A percentile compares a stretch with the other conserved stretches of the same genome.
phyloP scores from a whole-genome alignment of 2,888 invertebrate species.

The Lysandra bellargus region DNA sequence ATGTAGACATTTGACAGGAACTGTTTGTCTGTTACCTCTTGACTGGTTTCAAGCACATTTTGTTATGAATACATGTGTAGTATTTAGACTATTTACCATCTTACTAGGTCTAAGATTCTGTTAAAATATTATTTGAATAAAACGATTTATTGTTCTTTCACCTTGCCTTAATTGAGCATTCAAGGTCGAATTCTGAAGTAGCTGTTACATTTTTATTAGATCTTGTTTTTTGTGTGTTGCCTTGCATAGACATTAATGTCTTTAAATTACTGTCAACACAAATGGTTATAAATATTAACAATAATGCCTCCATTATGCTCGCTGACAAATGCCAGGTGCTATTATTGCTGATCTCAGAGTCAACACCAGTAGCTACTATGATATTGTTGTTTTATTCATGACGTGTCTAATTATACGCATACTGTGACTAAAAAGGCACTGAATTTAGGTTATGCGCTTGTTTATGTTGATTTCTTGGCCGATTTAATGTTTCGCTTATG shows the following conservation, averaged over 20 bases:
- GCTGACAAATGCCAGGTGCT: constrained; percentile 1
- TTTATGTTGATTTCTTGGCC: neutral
- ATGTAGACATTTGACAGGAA: neutral
- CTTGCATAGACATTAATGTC: neutral
- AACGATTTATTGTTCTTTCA: neutral
- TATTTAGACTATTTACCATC: neutral
- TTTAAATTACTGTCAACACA: neutral
- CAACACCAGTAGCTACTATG: neutral
- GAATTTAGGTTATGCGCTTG: constrained; percentile 25
- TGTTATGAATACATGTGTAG: neutral
- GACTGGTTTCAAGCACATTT: neutral
- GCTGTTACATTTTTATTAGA: neutral
- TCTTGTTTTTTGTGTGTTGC: neutral
- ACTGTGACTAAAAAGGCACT: constrained; percentile 12
- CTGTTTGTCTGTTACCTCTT: neutral
- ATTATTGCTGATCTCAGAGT: neutral
- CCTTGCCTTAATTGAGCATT: neutral
- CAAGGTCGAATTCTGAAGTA: neutral
- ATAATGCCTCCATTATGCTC: neutral
- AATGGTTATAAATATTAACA: constrained; percentile 2
- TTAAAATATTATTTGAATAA: no score
- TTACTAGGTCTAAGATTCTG: neutral
- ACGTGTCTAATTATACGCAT: constrained; percentile 25
- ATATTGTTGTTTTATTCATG: constrained; percentile 16
- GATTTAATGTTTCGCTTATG: constrained; percentile 3